phyloP scores from a whole-genome alignment of 2,113 vertebrate genomes.

The Oryzias woworae region DNA sequence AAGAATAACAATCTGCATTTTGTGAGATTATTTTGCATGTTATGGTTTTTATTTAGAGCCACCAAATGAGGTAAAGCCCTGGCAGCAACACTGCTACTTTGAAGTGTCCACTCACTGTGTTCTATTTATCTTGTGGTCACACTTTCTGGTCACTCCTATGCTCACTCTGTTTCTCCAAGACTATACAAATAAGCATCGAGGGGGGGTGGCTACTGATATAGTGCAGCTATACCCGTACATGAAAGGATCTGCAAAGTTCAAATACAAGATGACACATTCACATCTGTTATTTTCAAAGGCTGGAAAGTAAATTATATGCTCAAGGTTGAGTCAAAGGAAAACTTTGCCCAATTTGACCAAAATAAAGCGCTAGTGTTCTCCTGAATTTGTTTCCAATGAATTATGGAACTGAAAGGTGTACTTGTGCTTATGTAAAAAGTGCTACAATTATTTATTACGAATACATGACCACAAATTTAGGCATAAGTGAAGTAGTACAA shows the following conservation, averaged over 20 bases:
- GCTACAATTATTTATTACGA: no score
- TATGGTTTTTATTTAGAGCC: conserved; percentile 43
- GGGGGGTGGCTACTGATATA: conserved; percentile 13
- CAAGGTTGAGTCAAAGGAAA: conserved; percentile 39
- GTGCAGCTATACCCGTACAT: neutral
- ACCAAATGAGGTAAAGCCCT: conserved; percentile 56
- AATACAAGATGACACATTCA: conserved; percentile 22
- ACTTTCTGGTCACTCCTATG: conserved; percentile 36
- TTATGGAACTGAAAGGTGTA: conserved; percentile 14
- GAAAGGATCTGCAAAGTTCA: conserved; percentile 8
- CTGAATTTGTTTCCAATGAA: conserved; percentile 29
- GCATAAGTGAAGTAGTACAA: no score
- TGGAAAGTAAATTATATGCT: conserved; percentile 38
- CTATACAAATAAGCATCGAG: conserved; percentile 19
- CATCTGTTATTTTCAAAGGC: conserved; percentile 21
- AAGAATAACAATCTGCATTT: neutral
- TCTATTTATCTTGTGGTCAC: conserved; percentile 22
- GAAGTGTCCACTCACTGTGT: conserved; percentile 25
- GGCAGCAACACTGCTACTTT: conserved; percentile 27
- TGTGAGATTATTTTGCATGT: conserved; percentile 34
- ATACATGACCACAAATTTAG: no score
- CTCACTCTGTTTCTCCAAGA: neutral
- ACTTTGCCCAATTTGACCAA: conserved; percentile 19
- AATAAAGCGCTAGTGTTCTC: conserved; percentile 44
- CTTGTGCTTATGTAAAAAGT: conserved; percentile 18